These are phyloP conservation scores for Cerceris ruficornis DNA, from an alignment of 2,888 invertebrate species.

Conservation along the genomic window DNA sequence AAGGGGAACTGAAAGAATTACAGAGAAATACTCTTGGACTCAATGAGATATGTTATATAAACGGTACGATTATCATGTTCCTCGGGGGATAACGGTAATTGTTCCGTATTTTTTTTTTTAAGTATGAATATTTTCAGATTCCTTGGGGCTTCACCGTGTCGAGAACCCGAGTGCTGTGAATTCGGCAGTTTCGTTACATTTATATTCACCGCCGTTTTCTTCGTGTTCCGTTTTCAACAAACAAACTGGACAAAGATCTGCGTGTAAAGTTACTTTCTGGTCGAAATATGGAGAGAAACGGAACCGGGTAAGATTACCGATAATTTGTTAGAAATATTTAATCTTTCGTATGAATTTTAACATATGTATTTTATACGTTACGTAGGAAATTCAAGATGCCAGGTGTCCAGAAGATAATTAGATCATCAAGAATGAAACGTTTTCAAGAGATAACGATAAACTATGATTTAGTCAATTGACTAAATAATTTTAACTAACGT, in stretches of 20 bases:
- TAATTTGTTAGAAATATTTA: not conserved
- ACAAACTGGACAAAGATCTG: conserved; percentile 90
- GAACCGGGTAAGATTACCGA: conserved; percentile 83
- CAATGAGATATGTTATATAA: conserved; percentile 96
- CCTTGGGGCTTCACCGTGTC: conserved; percentile 96
- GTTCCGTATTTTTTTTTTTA: not conserved
- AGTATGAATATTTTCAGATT: conserved; percentile 85
- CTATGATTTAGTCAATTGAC: not conserved
- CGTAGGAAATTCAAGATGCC: conserved; percentile 78
- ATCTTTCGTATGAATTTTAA: not conserved
- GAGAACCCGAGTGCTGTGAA: conserved; percentile 96
- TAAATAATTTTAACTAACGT: not conserved
- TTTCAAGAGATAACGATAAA: not conserved
- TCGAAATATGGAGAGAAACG: conserved; percentile 93
- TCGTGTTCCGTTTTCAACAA: conserved; percentile 95
- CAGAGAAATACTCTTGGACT: conserved; percentile 86
- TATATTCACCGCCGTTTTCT: conserved; percentile 97
- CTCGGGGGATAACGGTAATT: not conserved
- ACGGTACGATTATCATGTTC: conserved; percentile 86
- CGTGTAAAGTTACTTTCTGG: conserved; percentile 93
- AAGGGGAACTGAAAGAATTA: conserved; percentile 85
- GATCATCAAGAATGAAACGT: conserved; percentile 1
- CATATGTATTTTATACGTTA: conserved; percentile 12
- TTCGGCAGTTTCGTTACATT: conserved; percentile 94
- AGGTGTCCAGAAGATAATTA: conserved; percentile 79